Base-by-base conservation (phyloP, 2,888 invertebrate genomes). In the Kryphioiulus occultus region DNA sequence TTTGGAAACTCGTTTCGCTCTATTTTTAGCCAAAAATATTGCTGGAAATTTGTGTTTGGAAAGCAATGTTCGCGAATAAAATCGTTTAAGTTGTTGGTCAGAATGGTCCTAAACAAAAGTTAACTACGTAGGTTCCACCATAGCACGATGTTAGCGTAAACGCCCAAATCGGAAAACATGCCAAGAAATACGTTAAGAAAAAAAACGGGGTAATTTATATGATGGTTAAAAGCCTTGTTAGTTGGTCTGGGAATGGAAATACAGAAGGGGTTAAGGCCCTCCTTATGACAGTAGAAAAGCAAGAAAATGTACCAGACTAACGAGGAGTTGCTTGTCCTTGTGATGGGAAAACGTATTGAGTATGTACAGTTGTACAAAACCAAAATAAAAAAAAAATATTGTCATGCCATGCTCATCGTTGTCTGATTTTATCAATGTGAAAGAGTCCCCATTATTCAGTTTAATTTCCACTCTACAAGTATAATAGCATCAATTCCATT, bases 141-240 rank as follows among this genome's bases (percentile, higher is more conserved):
- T 68, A 9, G 68, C 68, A 68, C 26, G 26, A 26, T 59, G 53
- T 26, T 26, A 3, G 26, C 26, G 68, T 68, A 10, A 17, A 68
- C 68, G 68, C 68, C 68, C 68, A 68, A 68, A 68, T 68, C 68
- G 68, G 68, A 68, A 68, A 68, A 68, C 68, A 68, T 68, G 68
- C 68, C 68, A 68, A 68, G 68, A 68, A 68, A 44, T 15, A 44
- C 44, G 68, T 68, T 26, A 15, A 68, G 22, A 26, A 68, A 68
- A 68, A 59, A 59, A 35, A 35, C 35, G 1, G n/a, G 68, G 68
- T 68, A 68, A 68, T 68, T 68, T 68, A 68, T 68, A 68, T 68
- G 26, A 68, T 10, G 68, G 22, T 68, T 26, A 68, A 68, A 68
- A 68, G 26, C 68, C 68, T 68, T 68, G 68, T 68, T 68, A 68